Conservation (phyloP, 2,797 vertebrate species). For the Micromesistius poutassou region DNA sequence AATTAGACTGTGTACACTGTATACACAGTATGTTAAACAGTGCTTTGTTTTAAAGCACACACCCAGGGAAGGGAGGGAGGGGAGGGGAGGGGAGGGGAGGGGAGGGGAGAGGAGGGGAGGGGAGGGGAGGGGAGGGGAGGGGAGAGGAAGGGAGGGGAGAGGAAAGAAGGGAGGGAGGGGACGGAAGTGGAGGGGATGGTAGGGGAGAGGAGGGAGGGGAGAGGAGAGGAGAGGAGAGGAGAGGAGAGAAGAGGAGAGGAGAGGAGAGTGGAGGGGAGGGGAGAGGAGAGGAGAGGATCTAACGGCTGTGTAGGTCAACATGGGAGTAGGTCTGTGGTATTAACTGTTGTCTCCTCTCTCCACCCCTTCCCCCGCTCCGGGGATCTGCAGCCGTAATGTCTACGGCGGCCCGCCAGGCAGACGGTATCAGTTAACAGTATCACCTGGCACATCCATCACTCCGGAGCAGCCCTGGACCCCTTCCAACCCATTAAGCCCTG, state of each 20-base stretch:
- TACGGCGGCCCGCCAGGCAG: background rate
- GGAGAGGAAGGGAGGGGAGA: background rate
- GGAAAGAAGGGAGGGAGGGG: background rate
- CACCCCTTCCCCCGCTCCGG: background rate
- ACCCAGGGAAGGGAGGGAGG: background rate
- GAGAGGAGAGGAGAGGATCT: background rate
- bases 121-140: background rate
- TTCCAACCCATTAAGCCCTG: background rate
- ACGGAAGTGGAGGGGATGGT: background rate
- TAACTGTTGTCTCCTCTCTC: background rate
- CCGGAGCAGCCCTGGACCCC: background rate
- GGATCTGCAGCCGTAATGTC: background rate
- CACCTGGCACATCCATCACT: constrained; percentile 1
- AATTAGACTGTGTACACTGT: background rate
- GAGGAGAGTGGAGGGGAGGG: no score
- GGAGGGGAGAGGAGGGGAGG: no score
- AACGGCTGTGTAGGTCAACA: background rate
- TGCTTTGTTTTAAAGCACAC: background rate
- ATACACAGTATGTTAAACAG: background rate
- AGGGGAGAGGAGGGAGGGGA: background rate
- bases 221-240: no score
- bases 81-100: background rate
- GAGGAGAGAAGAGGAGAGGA: no score
- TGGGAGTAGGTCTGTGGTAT: background rate
- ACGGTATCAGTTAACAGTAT: background rate